Evolutionary conservation across 2,113 vertebrate species (phyloP).

Genomic region (Semnopithecus entellus): DNA sequence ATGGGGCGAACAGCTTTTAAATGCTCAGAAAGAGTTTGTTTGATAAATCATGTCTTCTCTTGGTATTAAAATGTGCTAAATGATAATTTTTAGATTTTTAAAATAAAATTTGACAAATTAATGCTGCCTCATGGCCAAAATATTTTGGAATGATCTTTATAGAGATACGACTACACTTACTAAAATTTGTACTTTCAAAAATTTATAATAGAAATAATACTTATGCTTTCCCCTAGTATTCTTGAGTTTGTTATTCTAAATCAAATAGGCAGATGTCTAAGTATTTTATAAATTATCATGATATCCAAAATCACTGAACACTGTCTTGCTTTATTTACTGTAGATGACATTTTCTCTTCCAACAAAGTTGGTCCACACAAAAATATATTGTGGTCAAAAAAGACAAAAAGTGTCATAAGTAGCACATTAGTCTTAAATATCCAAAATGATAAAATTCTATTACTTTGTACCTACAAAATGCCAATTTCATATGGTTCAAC

Average conservation of each 20-base stretch:
- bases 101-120: neutral
- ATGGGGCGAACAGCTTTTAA: neutral
- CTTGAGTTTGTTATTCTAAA: neutral
- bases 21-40: neutral
- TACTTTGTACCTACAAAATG: neutral
- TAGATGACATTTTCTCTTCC: neutral
- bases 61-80: neutral
- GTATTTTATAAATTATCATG: neutral
- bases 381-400: neutral
- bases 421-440: neutral
- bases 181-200: neutral
- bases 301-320: neutral
- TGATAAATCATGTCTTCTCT: neutral
- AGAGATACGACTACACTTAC: neutral
- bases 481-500: neutral
- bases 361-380: neutral
- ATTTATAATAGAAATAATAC: constrained; percentile 10
- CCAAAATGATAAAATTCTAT: neutral
- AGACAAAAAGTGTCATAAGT: neutral
- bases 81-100: neutral
- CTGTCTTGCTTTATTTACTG: neutral
- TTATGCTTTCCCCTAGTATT: neutral
- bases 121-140: neutral
- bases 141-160: neutral
- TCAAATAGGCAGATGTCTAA: neutral